phyloP scores from a whole-genome alignment of 2,797 vertebrate species.

The Simalia tracyae region DNA sequence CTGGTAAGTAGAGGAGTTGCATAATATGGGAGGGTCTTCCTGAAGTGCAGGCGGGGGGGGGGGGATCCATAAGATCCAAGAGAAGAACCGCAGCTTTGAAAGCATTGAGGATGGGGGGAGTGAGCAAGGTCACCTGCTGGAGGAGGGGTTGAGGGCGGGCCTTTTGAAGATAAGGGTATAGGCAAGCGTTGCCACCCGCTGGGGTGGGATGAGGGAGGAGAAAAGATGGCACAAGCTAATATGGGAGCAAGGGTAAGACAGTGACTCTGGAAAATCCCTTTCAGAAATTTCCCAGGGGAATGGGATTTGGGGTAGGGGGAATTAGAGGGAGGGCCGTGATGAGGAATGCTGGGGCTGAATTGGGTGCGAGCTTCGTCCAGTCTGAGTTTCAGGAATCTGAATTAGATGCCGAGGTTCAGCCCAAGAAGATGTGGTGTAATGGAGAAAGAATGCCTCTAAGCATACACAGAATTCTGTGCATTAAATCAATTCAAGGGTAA shows the following conservation, averaged over 20 bases:
- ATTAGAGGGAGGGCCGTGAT: not conserved
- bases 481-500: not conserved
- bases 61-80: not conserved
- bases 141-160: no score
- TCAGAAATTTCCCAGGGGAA: not conserved
- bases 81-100: not conserved
- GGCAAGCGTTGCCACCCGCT: no score
- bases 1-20: not conserved
- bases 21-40: conserved; percentile 10
- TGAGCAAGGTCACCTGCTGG: not conserved
- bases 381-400: not conserved
- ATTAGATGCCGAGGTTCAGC: not conserved
- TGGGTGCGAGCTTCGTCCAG: not conserved
- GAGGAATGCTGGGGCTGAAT: not conserved
- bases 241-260: not conserved
- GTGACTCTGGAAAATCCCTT: not conserved
- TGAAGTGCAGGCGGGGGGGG: not conserved
- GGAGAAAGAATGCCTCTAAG: not conserved
- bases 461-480: not conserved
- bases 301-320: conserved; percentile 49
- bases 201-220: not conserved
- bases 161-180: not conserved
- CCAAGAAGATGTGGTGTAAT: not conserved
- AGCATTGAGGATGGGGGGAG: not conserved
- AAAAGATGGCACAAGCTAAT: not conserved